A percentile compares a stretch with the other conserved stretches of the same genome.
These are phyloP conservation scores for Peucedramus taeniatus DNA, from an alignment of 2,113 vertebrate species.

Conservation along the genomic window DNA sequence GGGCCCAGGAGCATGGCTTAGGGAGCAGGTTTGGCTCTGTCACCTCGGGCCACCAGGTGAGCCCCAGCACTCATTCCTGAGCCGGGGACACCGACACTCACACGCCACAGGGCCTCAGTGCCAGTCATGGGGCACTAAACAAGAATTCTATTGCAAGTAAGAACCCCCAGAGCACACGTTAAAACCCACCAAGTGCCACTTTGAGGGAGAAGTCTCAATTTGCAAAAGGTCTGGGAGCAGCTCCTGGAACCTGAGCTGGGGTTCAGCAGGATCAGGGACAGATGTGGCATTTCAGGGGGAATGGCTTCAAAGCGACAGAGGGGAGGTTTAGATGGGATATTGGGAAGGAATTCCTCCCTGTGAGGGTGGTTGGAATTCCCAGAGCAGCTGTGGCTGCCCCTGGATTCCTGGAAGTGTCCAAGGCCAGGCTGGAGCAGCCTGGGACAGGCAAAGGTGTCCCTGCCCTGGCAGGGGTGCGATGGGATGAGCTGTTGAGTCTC, in stretches of 20 bases:
- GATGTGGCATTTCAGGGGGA: background rate
- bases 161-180: background rate
- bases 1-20: background rate
- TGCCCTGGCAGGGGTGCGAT: background rate
- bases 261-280: background rate
- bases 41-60: background rate
- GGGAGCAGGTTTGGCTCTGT: background rate
- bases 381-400: background rate
- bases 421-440: background rate
- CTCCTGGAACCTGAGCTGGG: background rate
- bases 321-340: too few species aligned
- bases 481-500: background rate
- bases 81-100: rapidly evolving
- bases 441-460: background rate
- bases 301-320: background rate
- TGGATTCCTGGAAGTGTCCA: background rate
- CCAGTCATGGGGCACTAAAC: rapidly evolving
- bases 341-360: background rate
- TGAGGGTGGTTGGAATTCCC: background rate
- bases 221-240: background rate
- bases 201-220: background rate
- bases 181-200: background rate
- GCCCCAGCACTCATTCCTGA: background rate
- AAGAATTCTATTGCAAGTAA: background rate
- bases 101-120: background rate